Evolutionary conservation across 1,140 invertebrate species (phyloP), one percentile per base, ranked within the genome.

Genomic region (Tenebrio molitor): DNA sequence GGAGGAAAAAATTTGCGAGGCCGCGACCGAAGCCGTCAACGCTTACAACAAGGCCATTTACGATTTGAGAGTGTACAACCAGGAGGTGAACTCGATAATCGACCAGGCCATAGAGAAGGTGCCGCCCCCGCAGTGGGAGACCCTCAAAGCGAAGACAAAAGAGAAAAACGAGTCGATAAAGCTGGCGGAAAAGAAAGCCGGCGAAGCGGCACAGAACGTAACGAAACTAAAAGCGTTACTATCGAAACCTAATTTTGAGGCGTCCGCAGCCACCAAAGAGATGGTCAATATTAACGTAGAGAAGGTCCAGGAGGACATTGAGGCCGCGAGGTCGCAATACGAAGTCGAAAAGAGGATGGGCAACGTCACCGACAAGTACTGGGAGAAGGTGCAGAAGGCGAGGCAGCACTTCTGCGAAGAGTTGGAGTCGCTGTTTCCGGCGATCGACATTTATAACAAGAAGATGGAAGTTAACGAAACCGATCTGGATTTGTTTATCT

Each of bases 331-430:
- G 76, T 83, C 85, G 8, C 85, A 86, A 3, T 89, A 88, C 65
- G 87, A 88, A 16, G 76, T 83, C 0, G 88, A 89, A 42, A 76
- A 84, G 36, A 84, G 86, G 15, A 84, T 84, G 6, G 82, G 88
- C 0, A 87, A 86, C 15, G 82, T 93, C 0, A 86, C 88, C 0
- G 90, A 93, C 74, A 89, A 87, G 76, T 93, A 91, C 74, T 92
- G 91, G 91, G 87, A 87, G 15, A 90, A 87, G 82, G 87, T 92
- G 12, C 88, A 91, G 74, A 78, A 85, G n/a, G 91, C 92, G 1
- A 85, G 92, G 0, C 87, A 87, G 69, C 86, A 89, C 75, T 93
- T 92, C 72, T 85, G 90, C 64, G 88, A 92, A 10, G 91, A 94
- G 82, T 83, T 94, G 33, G 87, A 91, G 80, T 88, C 88, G 53